Evolutionary conservation across 2,113 vertebrate species (phyloP), one percentile per base, ranked within the genome.

Genomic region (Sorex fumeus): DNA sequence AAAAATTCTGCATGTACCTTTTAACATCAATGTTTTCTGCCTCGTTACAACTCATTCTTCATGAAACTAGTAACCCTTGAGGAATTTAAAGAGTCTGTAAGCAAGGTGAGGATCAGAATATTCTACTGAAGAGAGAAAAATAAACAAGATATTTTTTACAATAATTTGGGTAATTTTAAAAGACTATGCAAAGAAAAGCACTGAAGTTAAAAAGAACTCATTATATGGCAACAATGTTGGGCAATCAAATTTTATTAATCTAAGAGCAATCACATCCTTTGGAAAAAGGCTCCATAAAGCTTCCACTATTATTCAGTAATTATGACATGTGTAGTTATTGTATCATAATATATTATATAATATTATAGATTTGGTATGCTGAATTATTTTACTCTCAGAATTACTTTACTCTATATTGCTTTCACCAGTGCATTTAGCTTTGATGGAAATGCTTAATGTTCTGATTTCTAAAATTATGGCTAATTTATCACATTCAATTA

Each of bases 321-420:
- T 89, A 0, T 30, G 71, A 57, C 79, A 91, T 11, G 10, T 93
- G 92, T 0, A 34, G 12, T 18, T 94, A 96, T 60, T 88, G 21
- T 87, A 43, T 0, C 27, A 9, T 85, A 86, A 1, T 23, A 62
- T 19, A 62, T 62, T 23, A 15, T 23, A 62, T 62, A 2, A 62
- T 11, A 77, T 45, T 2, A 83, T 93, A 91, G 34, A 70, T 72
- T 91, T 91, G 76, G 40, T 78, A 45, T 90, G 25, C 74, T 64
- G 6, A 94, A 87, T 91, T 50, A 69, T 93, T 95, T 92, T 79
- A 40, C 40, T 40, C 82, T 36, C 70, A 81, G 84, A 93, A 27
- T 92, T 80, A 87, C 93, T 96, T 93, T 8, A 45, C 5, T 93
- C 15, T 91, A 60, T 0, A 78, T 89, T 92, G 57, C 8, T 62